Evolutionary conservation across 2,888 invertebrate genomes (phyloP).

Genomic region (Rotaria socialis): DNA sequence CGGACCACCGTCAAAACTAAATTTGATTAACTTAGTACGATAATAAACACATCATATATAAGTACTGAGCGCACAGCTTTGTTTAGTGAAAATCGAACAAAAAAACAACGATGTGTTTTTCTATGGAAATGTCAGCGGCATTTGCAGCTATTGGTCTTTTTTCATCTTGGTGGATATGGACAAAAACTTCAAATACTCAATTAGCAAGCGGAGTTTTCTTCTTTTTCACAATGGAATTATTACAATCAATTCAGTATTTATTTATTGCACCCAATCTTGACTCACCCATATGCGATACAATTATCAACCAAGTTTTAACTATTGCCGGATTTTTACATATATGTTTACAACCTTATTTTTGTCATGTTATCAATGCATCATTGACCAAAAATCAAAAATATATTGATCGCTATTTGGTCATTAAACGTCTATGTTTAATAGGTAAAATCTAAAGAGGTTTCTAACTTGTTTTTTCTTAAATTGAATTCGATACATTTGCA

Average conservation of each 20-base stretch:
- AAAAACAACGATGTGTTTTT: neutral
- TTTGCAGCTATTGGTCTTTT: conserved; percentile 12
- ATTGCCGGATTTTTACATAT: conserved; percentile 3
- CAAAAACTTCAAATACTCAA: conserved; percentile 24
- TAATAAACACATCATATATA: no score
- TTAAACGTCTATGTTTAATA: conserved; percentile 11
- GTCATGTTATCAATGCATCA: conserved; percentile 22
- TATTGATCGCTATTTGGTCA: neutral
- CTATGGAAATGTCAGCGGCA: conserved; percentile 18
- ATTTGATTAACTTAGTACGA: neutral
- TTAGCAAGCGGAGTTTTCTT: neutral
- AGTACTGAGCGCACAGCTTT: no score
- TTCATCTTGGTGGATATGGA: neutral
- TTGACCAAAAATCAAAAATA: conserved; percentile 3
- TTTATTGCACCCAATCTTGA: conserved; percentile 4
- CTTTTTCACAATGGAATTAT: conserved; percentile 20
- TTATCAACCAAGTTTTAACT: neutral
- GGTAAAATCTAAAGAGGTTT: neutral
- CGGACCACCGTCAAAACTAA: neutral
- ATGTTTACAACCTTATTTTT: conserved; percentile 15
- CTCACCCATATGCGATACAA: neutral
- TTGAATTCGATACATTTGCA: neutral
- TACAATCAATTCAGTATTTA: neutral
- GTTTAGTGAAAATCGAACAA: neutral
- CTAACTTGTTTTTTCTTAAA: neutral